Base-by-base conservation (phyloP, 2,888 invertebrate species). In the Gonocerus acuteangulatus region DNA sequence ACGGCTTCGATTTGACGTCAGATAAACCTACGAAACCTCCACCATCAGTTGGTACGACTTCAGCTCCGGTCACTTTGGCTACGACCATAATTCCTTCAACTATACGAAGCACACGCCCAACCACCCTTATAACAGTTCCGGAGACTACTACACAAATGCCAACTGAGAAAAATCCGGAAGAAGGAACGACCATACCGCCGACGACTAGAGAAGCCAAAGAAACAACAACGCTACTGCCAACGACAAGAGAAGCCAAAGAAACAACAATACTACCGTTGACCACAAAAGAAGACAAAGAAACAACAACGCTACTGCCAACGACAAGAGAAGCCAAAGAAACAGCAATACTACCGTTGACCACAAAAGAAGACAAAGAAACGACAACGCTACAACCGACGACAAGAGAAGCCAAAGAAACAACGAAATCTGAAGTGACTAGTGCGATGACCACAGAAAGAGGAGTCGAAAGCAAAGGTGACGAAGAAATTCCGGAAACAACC, bases 1-100 rank as follows among this genome's bases (percentile, higher is more conserved):
- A 90, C 70, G 90, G 90, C 1, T 91, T 87, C 69, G 87, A 89
- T 73, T 77, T 88, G 61, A 62, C 56, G 32, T 54, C 62, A 15
- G 61, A 49, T 16, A 42, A 6, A 1, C 7, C 57, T 34, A 27
- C 61, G 1, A 60, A 54, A n/a, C 19, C 45, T 27, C 34, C 56
- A 42, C 13, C 47, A 47, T 4, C 6, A 3, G 34, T 21, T 4
- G 47, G 54, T 2, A 57, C 64, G 13, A 42, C 44, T 11, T 49
- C 51, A 42, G 56, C 56, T 16, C 34, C 48, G 1, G 32, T 54
- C 9, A 60, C 62, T n/a, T 44, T 44, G 7, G 57, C 60, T n/a
- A n/a, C n/a, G n/a, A n/a, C n/a, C n/a, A n/a, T n/a, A n/a, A 52
- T 49, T n/a, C 27, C 19, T 19, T 60, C 64, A 34, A 45, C 61